Conservation (phyloP, 2,113 vertebrate genomes). For the Perccottus glenii region DNA sequence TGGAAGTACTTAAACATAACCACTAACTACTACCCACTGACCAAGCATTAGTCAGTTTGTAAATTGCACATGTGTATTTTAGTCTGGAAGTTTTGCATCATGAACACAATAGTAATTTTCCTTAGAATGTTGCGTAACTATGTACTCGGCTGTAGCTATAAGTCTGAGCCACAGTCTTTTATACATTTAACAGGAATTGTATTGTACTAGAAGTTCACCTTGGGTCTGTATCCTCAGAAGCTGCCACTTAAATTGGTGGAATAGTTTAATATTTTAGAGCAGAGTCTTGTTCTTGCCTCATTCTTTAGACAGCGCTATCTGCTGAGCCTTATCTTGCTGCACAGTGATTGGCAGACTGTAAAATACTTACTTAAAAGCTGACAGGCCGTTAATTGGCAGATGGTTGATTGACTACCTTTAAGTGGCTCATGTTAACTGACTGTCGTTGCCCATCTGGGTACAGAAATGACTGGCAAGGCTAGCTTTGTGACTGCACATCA, state of each 20-base stretch:
- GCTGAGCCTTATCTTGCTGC: conserved; percentile 1
- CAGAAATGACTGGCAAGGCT: conserved; percentile 1
- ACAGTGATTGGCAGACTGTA: conserved; percentile 11
- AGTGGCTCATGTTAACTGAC: conserved; percentile 26
- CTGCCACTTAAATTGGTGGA: neutral
- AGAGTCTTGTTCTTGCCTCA: neutral
- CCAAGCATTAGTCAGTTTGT: too few species aligned
- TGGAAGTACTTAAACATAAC: too few species aligned
- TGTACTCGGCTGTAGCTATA: too few species aligned
- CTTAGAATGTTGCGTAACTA: too few species aligned
- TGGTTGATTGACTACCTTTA: conserved; percentile 35
- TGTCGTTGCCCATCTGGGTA: conserved; percentile 35
- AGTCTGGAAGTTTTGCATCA: too few species aligned
- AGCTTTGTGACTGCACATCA: conserved; percentile 31
- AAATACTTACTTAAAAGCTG: conserved; percentile 13
- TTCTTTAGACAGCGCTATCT: neutral
- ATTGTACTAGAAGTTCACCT: too few species aligned
- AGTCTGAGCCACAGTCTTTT: too few species aligned
- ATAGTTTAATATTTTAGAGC: neutral
- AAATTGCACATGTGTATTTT: too few species aligned
- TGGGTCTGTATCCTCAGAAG: neutral
- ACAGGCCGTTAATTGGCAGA: conserved; percentile 40
- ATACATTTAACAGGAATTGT: too few species aligned
- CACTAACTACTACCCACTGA: too few species aligned
- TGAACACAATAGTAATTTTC: too few species aligned